Base-by-base conservation (phyloP, 2,888 invertebrate genomes). In the Archips xylosteana region DNA sequence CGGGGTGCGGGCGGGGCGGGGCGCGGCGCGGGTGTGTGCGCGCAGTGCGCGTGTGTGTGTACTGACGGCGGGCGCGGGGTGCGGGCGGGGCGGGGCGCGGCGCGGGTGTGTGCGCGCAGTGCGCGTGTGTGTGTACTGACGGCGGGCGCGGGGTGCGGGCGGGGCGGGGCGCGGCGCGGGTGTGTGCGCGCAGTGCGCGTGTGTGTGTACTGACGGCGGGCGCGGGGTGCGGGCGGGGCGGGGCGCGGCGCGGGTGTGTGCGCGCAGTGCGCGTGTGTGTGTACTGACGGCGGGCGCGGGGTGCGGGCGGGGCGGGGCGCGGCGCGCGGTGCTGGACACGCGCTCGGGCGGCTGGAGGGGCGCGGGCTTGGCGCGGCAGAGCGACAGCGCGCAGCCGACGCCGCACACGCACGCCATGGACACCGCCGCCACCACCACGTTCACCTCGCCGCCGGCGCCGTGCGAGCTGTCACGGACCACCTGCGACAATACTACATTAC, bases 381-480 rank as follows among this genome's bases (percentile, higher is more conserved):
- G 85, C 13, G 96, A 95, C 68, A 96, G 94, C 80, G 95, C 95
- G 83, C 96, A 96, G 75, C 96, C 96, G 75, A 96, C 94, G 77
- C 96, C 89, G 82, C 96, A 95, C 85, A 96, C 95, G 81, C 96
- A 94, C 65, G 96, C 95, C 76, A 73, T 73, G 5, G 73, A 69
- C 65, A 96, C 94, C 60, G 96, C 95, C 74, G 95, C 95, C 86
- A 95, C 96, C 87, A 96, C 95, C 79, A 96, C 95, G 64, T 96
- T 88, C 78, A 95, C 95, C 87, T 96, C 96, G 81, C 94, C 67
- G 76, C 78, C 96, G 81, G 94, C 65, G 76, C 78, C 39, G 91
- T 90, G 77, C 94, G 90, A 82, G 75, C 79, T 72, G 73, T 84
- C 85, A 75, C 86, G 84, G 42, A 79, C 78, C 83, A 89, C 80